Percentiles rank a stretch among this genome's conserved stretches.
phyloP scores from a whole-genome alignment of 2,113 vertebrate species.

The Laterallus jamaicensis region DNA sequence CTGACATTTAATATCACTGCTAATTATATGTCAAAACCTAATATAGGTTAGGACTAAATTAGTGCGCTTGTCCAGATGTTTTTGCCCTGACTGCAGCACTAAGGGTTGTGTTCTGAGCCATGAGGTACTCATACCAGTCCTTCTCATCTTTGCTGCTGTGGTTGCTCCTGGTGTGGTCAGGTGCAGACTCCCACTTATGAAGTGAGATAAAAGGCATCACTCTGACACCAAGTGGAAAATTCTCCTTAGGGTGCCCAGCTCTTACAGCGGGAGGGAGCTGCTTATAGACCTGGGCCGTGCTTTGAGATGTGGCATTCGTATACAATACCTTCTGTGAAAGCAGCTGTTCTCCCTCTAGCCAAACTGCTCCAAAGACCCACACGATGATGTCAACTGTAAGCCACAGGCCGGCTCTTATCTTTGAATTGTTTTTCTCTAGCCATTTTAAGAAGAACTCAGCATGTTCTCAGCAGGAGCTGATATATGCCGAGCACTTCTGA shows the following conservation, averaged over 20 bases:
- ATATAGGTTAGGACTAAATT: background rate
- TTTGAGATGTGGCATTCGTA: background rate
- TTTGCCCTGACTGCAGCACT: background rate
- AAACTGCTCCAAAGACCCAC: conserved; percentile 12
- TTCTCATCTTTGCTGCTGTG: background rate
- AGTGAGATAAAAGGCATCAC: background rate
- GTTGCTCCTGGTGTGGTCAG: background rate
- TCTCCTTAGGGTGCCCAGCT: background rate
- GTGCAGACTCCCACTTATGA: background rate
- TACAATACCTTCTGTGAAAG: background rate
- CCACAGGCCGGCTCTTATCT: conserved; percentile 57
- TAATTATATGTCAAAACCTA: background rate
- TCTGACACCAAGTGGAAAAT: background rate
- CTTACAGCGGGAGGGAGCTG: background rate
- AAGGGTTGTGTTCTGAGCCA: background rate
- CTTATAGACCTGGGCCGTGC: background rate
- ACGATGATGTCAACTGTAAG: conserved; percentile 51
- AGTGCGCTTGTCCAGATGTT: background rate
- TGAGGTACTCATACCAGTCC: background rate
- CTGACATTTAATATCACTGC: background rate
- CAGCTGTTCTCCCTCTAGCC: conserved; percentile 38
- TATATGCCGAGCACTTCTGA: conserved; percentile 63
- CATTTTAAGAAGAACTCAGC: conserved; percentile 60
- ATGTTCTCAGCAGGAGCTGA: conserved; percentile 60
- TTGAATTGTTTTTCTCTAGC: conserved; percentile 51